Percentiles rank a stretch among this genome's conserved stretches.
Evolutionary conservation across 92 coral and sea anemone species (phyloP).

Genomic region (Desmophyllum pertusum): DNA sequence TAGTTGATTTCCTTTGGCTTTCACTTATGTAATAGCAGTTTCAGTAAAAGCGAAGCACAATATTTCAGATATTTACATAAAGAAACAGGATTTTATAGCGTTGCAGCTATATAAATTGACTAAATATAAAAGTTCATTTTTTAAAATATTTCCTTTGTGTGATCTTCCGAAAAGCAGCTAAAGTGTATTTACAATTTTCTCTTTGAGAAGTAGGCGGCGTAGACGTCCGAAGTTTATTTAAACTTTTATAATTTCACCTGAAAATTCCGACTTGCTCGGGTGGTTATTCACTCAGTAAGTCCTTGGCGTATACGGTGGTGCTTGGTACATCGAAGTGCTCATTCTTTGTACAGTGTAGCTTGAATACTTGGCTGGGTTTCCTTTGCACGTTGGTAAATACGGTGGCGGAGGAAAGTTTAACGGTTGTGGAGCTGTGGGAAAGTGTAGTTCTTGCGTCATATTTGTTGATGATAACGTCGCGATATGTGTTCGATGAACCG

Average conservation of each 20-base stretch:
- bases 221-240: not conserved
- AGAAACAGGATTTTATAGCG: not conserved
- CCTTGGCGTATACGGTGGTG: conserved; percentile 14
- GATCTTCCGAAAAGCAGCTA: not conserved
- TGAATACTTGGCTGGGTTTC: conserved; percentile 46
- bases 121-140: not conserved
- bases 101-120: conserved; percentile 6
- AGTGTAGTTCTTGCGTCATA: conserved; percentile 36
- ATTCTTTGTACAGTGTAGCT: conserved; percentile 43
- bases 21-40: not conserved
- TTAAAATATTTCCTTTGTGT: not conserved
- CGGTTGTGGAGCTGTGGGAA: conserved; percentile 31
- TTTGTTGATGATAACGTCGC: conserved; percentile 33
- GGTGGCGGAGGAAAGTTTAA: conserved; percentile 2
- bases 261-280: conserved; percentile 9
- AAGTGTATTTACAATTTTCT: not conserved
- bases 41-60: not conserved
- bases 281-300: not conserved
- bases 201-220: conserved; percentile 8
- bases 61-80: conserved; percentile 9
- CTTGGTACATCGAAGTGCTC: conserved; percentile 13
- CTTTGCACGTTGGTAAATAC: conserved; percentile 21
- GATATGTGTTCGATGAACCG: conserved; percentile 33
- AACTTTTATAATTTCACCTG: not conserved
- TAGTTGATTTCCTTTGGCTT: too few relatives aligned